phyloP scores from a whole-genome alignment of 2,888 invertebrate species.

The Tipula helvola region DNA sequence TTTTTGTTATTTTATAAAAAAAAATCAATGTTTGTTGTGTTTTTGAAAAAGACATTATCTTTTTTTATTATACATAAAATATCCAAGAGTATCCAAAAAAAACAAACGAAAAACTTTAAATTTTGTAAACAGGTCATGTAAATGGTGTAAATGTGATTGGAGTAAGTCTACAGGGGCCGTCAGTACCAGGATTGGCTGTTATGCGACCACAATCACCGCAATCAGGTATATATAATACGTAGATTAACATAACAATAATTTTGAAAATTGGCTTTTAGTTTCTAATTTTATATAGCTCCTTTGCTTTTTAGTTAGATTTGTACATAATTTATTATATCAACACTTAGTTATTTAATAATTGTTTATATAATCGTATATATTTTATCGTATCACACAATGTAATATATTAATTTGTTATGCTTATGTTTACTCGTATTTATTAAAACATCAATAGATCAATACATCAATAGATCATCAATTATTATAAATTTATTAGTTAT shows the following conservation, averaged over 20 bases:
- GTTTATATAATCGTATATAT: neutral
- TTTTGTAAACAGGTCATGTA: slow-evolving; percentile 42
- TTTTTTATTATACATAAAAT: neutral
- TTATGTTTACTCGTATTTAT: neutral
- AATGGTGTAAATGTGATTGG: slow-evolving; percentile 62
- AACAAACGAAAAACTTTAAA: neutral
- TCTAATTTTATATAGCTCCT: neutral
- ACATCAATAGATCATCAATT: neutral
- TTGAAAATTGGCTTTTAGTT: neutral
- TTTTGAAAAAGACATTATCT: neutral
- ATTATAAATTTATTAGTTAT: neutral
- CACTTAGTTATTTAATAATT: neutral
- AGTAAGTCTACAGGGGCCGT: slow-evolving; percentile 41
- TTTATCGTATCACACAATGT: neutral
- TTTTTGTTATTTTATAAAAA: neutral
- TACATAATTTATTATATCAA: neutral
- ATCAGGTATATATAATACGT: slow-evolving; percentile 17
- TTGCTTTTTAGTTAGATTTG: neutral
- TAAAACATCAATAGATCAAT: neutral
- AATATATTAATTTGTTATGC: neutral
- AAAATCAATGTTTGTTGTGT: neutral
- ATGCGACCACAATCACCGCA: slow-evolving; percentile 23
- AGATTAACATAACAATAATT: slow-evolving; percentile 15
- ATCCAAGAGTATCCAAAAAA: neutral
- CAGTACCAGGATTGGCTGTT: slow-evolving; percentile 36